These are phyloP conservation scores for Anguilla obscura DNA, from an alignment of 2,797 vertebrate genomes.

Conservation along the genomic window DNA sequence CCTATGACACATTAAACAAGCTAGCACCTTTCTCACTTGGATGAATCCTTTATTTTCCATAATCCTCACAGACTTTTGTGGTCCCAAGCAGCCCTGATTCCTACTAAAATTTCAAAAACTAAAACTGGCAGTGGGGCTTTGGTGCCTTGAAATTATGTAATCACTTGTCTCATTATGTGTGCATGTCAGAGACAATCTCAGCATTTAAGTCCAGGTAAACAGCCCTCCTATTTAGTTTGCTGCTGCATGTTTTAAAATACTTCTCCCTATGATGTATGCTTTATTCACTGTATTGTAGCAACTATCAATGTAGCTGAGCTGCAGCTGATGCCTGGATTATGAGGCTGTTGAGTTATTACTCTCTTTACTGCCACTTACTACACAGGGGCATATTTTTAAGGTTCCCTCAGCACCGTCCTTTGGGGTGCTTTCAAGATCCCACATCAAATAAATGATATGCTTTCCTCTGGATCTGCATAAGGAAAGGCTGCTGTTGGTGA, in stretches of 20 bases:
- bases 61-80: not conserved
- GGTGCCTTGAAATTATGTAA: not conserved
- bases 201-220: not conserved
- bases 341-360: not conserved
- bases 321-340: not conserved
- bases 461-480: not conserved
- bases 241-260: not conserved
- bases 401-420: not conserved
- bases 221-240: not conserved
- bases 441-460: not conserved
- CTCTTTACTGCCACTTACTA: not conserved
- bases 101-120: not conserved
- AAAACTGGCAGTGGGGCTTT: not conserved
- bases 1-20: not conserved
- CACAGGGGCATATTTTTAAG: not conserved
- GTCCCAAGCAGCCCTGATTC: not conserved
- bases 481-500: not conserved
- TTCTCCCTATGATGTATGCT: not conserved
- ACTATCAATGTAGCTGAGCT: not conserved
- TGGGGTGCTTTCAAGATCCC: not conserved
- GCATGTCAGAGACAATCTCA: not conserved
- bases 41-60: not conserved
- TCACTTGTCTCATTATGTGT: not conserved
- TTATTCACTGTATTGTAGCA: not conserved
- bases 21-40: not conserved